Conservation (phyloP, 1,140 invertebrate species). For the Frieseomelitta varia region DNA sequence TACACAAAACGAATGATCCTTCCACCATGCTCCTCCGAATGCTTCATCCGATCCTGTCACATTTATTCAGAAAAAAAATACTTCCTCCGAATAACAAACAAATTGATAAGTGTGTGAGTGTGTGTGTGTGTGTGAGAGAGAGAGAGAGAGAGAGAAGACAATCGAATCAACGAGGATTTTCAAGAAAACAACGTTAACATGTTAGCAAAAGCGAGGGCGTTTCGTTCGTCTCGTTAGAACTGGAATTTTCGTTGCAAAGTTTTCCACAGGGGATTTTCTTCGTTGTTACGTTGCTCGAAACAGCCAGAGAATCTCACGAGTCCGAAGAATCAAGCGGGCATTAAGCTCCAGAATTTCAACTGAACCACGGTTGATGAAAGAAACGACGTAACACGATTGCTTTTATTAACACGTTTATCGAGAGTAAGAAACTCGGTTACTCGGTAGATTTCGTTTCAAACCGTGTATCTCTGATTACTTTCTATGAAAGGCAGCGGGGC, state of each 20-base stretch:
- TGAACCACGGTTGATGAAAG: not conserved
- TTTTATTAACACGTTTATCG: not conserved
- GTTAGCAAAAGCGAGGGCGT: not conserved
- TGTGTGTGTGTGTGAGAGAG: no score
- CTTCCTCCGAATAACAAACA: not conserved
- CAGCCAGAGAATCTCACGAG: not conserved
- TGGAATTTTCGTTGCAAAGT: conserved; percentile 6
- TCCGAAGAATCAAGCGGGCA: not conserved
- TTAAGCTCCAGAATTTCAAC: not conserved
- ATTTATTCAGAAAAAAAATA: not conserved
- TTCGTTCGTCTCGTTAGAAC: conserved; percentile 24
- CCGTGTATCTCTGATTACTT: not conserved
- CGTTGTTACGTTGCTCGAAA: not conserved
- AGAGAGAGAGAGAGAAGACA: not conserved
- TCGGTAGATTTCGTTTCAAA: not conserved
- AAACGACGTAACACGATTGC: not conserved
- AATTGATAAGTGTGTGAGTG: conserved; percentile 24
- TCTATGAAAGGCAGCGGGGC: not conserved
- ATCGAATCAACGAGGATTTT: not conserved
- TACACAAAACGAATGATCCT: not conserved
- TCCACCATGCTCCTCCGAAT: no score
- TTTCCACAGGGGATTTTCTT: not conserved
- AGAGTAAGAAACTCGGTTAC: not conserved
- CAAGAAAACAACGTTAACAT: not conserved
- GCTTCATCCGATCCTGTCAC: not conserved